Percentiles rank a stretch among this genome's conserved stretches.
Conservation (phyloP, 2,888 invertebrate species). For the Cancer borealis region DNA sequence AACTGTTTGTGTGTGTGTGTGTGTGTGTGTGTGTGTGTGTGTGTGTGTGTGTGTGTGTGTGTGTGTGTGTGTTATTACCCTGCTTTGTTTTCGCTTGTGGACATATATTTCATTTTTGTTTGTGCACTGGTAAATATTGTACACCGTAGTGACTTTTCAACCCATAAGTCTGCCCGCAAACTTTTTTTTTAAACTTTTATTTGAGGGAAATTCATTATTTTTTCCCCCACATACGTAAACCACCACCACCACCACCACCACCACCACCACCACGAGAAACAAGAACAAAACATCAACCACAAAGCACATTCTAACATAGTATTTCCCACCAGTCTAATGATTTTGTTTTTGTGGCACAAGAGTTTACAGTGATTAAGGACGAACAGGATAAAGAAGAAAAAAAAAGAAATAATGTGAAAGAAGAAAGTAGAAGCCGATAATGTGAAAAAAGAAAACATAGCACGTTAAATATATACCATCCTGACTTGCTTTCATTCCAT, state of each 20-base stretch:
- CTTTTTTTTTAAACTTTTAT: background rate
- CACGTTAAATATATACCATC: too few relatives aligned
- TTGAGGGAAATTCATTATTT: background rate
- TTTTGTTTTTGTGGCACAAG: background rate
- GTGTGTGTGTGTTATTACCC: too few relatives aligned
- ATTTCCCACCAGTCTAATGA: background rate
- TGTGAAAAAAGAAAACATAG: too few relatives aligned
- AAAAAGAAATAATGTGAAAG: background rate
- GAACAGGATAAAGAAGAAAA: background rate
- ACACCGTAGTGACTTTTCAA: too few relatives aligned
- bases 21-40: too few relatives aligned
- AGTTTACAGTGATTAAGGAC: background rate
- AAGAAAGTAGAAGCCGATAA: background rate
- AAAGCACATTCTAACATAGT: background rate
- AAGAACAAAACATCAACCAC: background rate
- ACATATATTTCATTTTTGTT: too few relatives aligned
- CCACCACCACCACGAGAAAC: too few relatives aligned
- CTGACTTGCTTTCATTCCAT: background rate
- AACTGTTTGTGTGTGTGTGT: background rate
- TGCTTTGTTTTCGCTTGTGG: too few relatives aligned
- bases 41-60: too few relatives aligned
- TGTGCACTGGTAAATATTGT: too few relatives aligned
- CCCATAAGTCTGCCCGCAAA: background rate
- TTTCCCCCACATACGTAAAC: background rate
- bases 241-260: background rate